These are phyloP conservation scores for Mastomys coucha DNA, from an alignment of 2,113 vertebrate genomes.

Conservation along the genomic window DNA sequence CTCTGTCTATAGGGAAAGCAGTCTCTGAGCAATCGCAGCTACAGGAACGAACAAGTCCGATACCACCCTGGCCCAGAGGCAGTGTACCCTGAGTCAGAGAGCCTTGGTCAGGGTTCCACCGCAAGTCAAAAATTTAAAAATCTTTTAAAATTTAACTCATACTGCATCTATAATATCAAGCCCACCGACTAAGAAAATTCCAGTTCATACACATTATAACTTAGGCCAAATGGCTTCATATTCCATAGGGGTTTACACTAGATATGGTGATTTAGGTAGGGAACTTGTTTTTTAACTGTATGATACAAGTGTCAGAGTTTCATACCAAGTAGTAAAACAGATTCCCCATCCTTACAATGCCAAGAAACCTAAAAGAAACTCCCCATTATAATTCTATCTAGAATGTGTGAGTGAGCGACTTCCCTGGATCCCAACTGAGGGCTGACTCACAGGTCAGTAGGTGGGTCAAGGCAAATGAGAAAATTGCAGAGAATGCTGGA, in stretches of 20 bases:
- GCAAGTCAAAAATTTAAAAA: background rate
- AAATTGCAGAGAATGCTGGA: background rate
- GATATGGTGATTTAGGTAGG: background rate
- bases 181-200: background rate
- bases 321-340: background rate
- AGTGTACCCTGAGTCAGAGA: background rate
- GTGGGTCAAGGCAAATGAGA: background rate
- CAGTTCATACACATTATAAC: background rate
- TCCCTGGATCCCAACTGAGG: background rate
- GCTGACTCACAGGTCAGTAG: background rate
- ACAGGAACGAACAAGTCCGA: background rate
- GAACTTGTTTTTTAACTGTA: background rate
- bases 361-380: background rate
- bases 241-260: background rate
- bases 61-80: background rate
- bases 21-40: background rate
- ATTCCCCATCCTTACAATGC: background rate
- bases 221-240: background rate
- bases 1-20: background rate
- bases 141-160: background rate
- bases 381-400: background rate
- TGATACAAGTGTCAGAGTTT: background rate
- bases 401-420: background rate
- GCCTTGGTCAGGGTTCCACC: background rate
- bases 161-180: background rate